Evolutionary conservation across 2,113 vertebrate species (phyloP), one percentile per base, ranked within the genome.

Genomic region (Trogon melanurus): DNA sequence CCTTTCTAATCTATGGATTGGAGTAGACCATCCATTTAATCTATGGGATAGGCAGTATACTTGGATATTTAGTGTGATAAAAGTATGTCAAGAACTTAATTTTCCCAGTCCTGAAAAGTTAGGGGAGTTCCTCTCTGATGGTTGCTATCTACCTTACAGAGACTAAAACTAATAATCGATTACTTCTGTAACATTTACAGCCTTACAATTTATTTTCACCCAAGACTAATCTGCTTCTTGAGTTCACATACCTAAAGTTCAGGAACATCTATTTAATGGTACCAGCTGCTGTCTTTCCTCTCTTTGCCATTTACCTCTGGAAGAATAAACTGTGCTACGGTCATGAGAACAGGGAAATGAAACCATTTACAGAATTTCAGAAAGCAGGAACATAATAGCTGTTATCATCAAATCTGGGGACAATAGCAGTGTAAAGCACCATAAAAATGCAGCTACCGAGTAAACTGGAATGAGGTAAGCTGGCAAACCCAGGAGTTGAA

Each of bases 381-480:
- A 44, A 71, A 51, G 19, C 19, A 71, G 36, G 16, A 15, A 38
- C 10, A 23, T 51, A 65, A 53, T 19, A 7, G 21, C 51, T 47
- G 17, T 69, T 79, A 20, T 56, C 10, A 56, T 73, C 1, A 61
- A 54, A 54, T 22, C 14, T 83, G 51, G 51, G 25, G 16, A 57
- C 25, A 91, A 7, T 71, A 93, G 20, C 10, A 38, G 17, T 0
- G 0, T 29, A 34, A 3, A 48, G 7, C 41, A 44, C 1, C 20
- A 21, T 38, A 70, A 69, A 41, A 74, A 75, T 16, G 16, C 45
- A 56, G 4, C 11, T 50, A 20, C 20, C 34, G 38, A 67, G 30
- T 26, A 34, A 91, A 60, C 13, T 9, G 17, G 6, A 13, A 14
- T 9, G 29, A 51, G 23, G 25, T 22, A 60, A 56, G 12, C 16